Evolutionary conservation across 2,888 invertebrate genomes (phyloP).

Genomic region (Hyppa rectilinea): DNA sequence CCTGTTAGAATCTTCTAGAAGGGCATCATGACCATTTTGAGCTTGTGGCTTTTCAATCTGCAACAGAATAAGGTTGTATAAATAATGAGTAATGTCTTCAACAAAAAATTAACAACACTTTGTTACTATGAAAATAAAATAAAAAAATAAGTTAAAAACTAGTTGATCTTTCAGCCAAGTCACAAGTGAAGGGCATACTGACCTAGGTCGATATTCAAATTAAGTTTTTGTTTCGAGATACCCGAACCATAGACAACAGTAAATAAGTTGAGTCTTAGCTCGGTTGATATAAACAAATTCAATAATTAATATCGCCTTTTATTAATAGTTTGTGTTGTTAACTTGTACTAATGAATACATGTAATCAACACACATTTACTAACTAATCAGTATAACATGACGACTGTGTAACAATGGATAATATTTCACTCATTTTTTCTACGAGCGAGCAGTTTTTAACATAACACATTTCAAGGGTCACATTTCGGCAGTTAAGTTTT

Average conservation of each 20-base stretch:
- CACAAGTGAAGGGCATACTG: slow-evolving; percentile 23
- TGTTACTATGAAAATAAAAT: slow-evolving; percentile 16
- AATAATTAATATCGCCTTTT: background rate
- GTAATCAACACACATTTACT: background rate
- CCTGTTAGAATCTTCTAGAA: slow-evolving; percentile 84
- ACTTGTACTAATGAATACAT: background rate
- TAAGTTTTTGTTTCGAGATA: slow-evolving; percentile 5
- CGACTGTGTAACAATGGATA: background rate
- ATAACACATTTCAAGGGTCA: background rate
- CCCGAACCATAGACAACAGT: slow-evolving; percentile 1
- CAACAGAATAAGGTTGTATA: slow-evolving; percentile 51
- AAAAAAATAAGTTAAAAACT: background rate
- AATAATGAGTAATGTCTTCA: slow-evolving; percentile 3
- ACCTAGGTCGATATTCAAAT: background rate
- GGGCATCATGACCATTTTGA: slow-evolving; percentile 82
- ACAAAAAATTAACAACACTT: slow-evolving; percentile 24
- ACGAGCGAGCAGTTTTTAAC: background rate
- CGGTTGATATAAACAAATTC: background rate
- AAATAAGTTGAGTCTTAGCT: background rate
- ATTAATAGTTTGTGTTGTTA: background rate
- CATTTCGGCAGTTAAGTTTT: background rate
- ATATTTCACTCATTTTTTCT: background rate
- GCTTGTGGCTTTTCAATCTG: slow-evolving; percentile 80
- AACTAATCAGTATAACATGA: slow-evolving; percentile 1
- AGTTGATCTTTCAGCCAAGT: slow-evolving; percentile 9